A percentile compares a stretch with the other conserved stretches of the same genome.
Conservation (phyloP, 1,140 invertebrate genomes). For the Drosophila malerkotliana region DNA sequence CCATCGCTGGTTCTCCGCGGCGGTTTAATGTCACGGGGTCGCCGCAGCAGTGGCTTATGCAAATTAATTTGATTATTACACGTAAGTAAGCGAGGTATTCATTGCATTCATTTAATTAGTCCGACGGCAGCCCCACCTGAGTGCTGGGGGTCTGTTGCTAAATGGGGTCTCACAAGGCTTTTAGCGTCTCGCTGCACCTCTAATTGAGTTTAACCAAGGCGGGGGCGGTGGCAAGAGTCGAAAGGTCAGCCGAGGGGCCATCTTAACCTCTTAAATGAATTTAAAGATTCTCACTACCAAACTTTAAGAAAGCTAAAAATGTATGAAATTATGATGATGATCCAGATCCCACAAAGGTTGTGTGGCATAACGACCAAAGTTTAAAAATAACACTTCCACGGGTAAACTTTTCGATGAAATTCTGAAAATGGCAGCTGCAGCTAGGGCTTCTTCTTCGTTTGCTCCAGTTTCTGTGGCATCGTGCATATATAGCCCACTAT, state of each 20-base stretch:
- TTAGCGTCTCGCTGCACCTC: slow-evolving; percentile 55
- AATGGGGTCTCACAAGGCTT: slow-evolving; percentile 47
- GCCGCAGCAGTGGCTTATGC: slow-evolving; percentile 44
- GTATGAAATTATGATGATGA: too few relatives aligned
- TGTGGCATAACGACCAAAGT: slow-evolving; percentile 17
- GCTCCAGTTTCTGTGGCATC: slow-evolving; percentile 30
- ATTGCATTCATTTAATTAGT: slow-evolving; percentile 68
- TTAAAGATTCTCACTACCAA: too few relatives aligned
- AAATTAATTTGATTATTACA: slow-evolving; percentile 75
- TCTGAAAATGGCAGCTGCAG: slow-evolving; percentile 33
- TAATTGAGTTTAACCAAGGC: slow-evolving; percentile 42
- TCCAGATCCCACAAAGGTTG: background rate
- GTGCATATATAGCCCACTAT: slow-evolving; percentile 21
- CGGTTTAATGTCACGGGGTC: slow-evolving; percentile 57
- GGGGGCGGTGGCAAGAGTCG: slow-evolving; percentile 6
- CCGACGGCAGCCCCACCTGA: background rate
- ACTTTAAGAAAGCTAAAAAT: too few relatives aligned
- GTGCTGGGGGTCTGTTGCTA: background rate
- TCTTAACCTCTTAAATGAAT: too few relatives aligned
- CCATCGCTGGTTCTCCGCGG: slow-evolving; percentile 4
- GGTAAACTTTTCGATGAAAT: slow-evolving; percentile 41
- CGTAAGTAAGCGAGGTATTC: slow-evolving; percentile 33
- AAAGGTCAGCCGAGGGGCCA: slow-evolving; percentile 22
- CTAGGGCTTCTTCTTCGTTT: slow-evolving; percentile 30
- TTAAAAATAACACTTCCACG: slow-evolving; percentile 34